phyloP scores from a whole-genome alignment of 1,140 invertebrate genomes.

The Brachionus rotundiformis region DNA sequence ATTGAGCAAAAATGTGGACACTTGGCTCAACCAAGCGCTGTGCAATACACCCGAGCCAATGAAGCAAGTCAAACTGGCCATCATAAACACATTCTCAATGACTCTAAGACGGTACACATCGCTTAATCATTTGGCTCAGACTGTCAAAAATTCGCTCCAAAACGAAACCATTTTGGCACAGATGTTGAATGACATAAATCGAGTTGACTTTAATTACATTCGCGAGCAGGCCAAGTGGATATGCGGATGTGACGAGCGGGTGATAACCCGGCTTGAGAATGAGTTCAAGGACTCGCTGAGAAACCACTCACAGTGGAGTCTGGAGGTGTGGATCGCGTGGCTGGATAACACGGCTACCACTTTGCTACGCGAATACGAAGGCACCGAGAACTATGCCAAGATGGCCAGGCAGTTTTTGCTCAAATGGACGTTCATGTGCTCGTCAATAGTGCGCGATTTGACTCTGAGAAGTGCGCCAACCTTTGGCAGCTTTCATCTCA shows the following conservation, averaged over 20 bases:
- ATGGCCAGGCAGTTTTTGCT: conserved; percentile 84
- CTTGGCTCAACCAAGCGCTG: conserved; percentile 82
- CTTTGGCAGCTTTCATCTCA: conserved; percentile 98
- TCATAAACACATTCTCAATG: conserved; percentile 88
- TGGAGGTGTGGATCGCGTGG: conserved; percentile 94
- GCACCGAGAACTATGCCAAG: conserved; percentile 67
- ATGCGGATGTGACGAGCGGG: conserved; percentile 84
- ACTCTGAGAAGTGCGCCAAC: conserved; percentile 91
- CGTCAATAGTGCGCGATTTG: conserved; percentile 90
- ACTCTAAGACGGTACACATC: conserved; percentile 92
- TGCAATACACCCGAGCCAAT: conserved; percentile 80
- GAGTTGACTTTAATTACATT: conserved; percentile 95
- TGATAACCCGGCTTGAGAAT: conserved; percentile 81
- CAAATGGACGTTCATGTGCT: conserved; percentile 99
- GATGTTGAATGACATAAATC: conserved; percentile 94
- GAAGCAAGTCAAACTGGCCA: conserved; percentile 77
- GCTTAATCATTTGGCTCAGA: conserved; percentile 94
- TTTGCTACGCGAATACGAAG: conserved; percentile 71
- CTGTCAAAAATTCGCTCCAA: conserved; percentile 89
- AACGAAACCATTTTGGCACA: conserved; percentile 92
- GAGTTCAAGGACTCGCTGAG: conserved; percentile 91
- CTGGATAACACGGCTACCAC: conserved; percentile 83
- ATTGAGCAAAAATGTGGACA: conserved; percentile 87
- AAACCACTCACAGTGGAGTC: conserved; percentile 76
- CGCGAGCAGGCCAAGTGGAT: conserved; percentile 88